These are phyloP conservation scores for Gallirallus australis DNA, from an alignment of 2,797 vertebrate genomes.

Conservation along the genomic window DNA sequence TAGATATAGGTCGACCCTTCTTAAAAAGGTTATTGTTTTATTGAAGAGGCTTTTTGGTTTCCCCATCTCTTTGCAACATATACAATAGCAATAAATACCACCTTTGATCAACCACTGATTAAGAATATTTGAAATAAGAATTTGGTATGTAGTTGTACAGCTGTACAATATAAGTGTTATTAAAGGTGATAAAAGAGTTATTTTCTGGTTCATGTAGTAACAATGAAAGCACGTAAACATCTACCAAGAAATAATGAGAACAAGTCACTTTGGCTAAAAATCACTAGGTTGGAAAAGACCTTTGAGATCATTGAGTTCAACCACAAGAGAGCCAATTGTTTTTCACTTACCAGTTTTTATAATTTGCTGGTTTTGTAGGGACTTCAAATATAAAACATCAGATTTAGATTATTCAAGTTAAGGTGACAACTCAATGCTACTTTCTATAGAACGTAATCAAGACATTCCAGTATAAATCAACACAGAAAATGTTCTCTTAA, in stretches of 20 bases:
- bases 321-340: background rate
- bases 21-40: background rate
- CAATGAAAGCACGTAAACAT: background rate
- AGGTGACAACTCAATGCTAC: background rate
- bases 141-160: background rate
- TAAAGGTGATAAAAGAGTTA: background rate
- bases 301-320: too few species aligned
- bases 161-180: background rate
- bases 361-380: background rate
- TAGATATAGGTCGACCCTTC: background rate
- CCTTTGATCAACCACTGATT: background rate
- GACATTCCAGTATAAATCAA: background rate
- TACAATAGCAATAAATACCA: background rate
- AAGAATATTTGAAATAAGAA: background rate
- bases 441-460: background rate
- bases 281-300: too few species aligned
- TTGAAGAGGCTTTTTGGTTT: background rate
- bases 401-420: background rate
- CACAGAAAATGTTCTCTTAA: background rate
- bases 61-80: background rate
- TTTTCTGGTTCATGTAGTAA: background rate
- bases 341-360: background rate
- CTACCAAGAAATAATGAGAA: background rate
- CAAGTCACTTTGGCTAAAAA: background rate
- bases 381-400: background rate